A percentile compares a stretch with the other conserved stretches of the same genome.
Evolutionary conservation across 2,888 invertebrate species (phyloP).

Genomic region (Amphipyra berbera): DNA sequence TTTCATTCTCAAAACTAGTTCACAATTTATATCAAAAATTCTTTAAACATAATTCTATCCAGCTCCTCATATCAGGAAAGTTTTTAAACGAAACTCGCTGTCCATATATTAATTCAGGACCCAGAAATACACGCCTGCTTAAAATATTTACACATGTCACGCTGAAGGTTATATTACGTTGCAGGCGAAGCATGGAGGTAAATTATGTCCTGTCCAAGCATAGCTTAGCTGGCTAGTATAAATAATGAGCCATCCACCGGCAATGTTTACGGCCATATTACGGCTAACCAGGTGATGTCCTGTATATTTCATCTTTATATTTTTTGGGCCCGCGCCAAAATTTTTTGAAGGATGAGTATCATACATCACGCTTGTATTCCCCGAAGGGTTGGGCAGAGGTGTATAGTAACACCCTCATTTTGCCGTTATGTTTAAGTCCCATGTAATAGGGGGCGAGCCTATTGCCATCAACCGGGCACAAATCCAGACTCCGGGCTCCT

Average conservation of each 20-base stretch:
- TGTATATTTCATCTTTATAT: conserved; percentile 13
- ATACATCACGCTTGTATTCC: too few relatives aligned
- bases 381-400: too few relatives aligned
- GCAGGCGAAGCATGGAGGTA: conserved; percentile 27
- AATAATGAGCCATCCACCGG: conserved; percentile 35
- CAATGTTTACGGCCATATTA: conserved; percentile 35
- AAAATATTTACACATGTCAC: conserved; percentile 39
- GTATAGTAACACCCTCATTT: too few relatives aligned
- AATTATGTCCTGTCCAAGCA: conserved; percentile 43
- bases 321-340: conserved; percentile 12
- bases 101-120: neutral
- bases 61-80: neutral
- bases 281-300: conserved; percentile 25
- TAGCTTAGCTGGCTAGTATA: conserved; percentile 40
- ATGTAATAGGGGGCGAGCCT: too few relatives aligned
- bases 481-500: too few relatives aligned
- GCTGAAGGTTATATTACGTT: conserved; percentile 35
- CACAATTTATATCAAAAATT: too few relatives aligned
- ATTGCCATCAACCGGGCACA: too few relatives aligned
- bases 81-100: neutral
- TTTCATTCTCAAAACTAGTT: too few relatives aligned
- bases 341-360: neutral
- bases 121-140: conserved; percentile 9
- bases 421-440: too few relatives aligned
- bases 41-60: too few relatives aligned